phyloP scores from a whole-genome alignment of 2,888 invertebrate species.

The Drosophila vallismaia region DNA sequence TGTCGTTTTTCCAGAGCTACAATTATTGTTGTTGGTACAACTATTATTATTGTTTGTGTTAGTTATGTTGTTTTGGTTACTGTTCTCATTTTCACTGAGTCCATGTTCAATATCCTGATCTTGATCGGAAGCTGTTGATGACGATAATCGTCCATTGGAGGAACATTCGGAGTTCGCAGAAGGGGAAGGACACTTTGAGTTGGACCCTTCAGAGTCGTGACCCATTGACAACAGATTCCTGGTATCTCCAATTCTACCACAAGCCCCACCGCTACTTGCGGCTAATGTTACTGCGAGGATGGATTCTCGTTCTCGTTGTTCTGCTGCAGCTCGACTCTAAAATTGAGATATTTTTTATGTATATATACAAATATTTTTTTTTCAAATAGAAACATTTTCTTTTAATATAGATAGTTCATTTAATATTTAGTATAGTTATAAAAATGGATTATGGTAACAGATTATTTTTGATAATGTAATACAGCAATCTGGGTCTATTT shows the following conservation, averaged over 20 bases:
- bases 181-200: conserved; percentile 91
- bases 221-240: conserved; percentile 56
- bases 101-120: conserved; percentile 85
- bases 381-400: too few species aligned
- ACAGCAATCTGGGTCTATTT: too few species aligned
- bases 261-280: conserved; percentile 76
- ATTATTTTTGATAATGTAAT: too few species aligned
- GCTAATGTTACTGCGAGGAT: conserved; percentile 88
- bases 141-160: conserved; percentile 92
- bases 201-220: conserved; percentile 83
- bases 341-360: neutral
- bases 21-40: conserved; percentile 84
- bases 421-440: too few species aligned
- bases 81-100: conserved; percentile 86
- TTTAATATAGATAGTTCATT: too few species aligned
- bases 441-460: too few species aligned
- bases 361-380: too few species aligned
- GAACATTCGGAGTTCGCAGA: conserved; percentile 94
- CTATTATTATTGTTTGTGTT: conserved; percentile 86
- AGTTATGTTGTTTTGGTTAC: conserved; percentile 67
- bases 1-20: conserved; percentile 86
- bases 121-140: conserved; percentile 91
- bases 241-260: conserved; percentile 37
- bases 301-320: conserved; percentile 92
- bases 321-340: conserved; percentile 89